Evolutionary conservation across 2,113 vertebrate species (phyloP), one percentile per base, ranked within the genome.

Genomic region (Pseudopipra pipra): DNA sequence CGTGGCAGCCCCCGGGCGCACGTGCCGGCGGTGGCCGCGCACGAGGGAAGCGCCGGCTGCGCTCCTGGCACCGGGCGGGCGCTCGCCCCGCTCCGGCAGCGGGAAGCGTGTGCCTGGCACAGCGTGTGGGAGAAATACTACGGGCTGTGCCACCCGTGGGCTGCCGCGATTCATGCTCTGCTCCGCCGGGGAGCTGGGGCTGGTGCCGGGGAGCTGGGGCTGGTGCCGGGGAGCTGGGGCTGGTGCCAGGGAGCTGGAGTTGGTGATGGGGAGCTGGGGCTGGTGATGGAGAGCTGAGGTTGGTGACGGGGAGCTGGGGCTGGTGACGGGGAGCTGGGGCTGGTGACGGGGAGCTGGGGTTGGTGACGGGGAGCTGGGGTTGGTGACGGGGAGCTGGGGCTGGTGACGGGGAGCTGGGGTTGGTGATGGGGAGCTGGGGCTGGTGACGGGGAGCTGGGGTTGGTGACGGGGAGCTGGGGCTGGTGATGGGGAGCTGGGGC

Each of bases 31-130:
- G 21, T 24, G 2, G 22, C 25, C 5, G 58, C 1, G 58, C 23
- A 1, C 5, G 3, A 23, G 1, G 49, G 21, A 51, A 33, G 7
- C 51, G 1, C 37, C 8, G 3, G 33, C 66, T 3, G 75, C 2
- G 20, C 83, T 23, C 82, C 24, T 24, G 78, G 86, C 78, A 22
- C 63, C 5, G 12, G 51, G 49, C 16, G 4, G 62, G 76, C 6
- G 12, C 54, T 85, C 12, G 4, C 21, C 68, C 68, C 1, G 14
- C 78, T 20, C 82, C 19, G 70, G 78, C 78, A 19, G 47, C 6
- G 11, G 73, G 87, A 62, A 33, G 39, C 5, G 16, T 11, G 72
- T 2, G 9, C 54, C 55, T 41, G 44, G 87, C n/a, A 9, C 74
- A 12, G 89, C 15, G 19, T 0, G 81, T 25, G 52, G 86, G 61